These are phyloP conservation scores for Tenodera sinensis DNA, from an alignment of 2,888 invertebrate species.

Conservation along the genomic window DNA sequence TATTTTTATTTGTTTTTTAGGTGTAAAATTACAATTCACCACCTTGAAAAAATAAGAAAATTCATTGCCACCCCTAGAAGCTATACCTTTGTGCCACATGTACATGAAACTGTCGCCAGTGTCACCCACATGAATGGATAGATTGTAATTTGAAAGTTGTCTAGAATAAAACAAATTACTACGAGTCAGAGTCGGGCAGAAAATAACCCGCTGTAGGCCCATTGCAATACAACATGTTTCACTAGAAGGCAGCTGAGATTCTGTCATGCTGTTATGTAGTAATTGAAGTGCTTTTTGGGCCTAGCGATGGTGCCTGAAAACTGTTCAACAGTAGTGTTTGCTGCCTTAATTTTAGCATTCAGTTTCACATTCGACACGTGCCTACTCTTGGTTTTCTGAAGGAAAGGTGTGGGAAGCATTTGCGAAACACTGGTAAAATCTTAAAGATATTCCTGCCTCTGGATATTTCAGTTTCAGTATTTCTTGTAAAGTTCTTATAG, in stretches of 20 bases:
- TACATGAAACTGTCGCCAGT: background rate
- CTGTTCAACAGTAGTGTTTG: background rate
- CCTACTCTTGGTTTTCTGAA: too few species aligned
- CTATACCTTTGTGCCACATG: background rate
- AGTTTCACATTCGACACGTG: background rate
- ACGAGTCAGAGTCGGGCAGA: too few species aligned
- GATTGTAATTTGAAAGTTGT: background rate
- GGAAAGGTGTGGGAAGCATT: background rate
- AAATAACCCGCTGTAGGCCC: too few species aligned
- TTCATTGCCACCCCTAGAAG: background rate
- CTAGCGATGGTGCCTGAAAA: background rate
- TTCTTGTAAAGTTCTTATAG: too few species aligned
- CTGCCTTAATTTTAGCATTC: background rate
- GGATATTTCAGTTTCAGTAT: background rate
- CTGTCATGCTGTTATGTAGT: background rate
- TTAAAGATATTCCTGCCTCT: background rate
- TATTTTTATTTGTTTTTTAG: background rate
- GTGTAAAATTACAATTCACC: background rate
- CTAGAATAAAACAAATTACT: too few species aligned
- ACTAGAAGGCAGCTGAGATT: too few species aligned
- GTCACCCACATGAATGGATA: background rate
- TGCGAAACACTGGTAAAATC: background rate
- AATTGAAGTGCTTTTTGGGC: background rate
- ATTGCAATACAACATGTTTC: too few species aligned
- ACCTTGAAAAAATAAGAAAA: too few species aligned